Conservation (phyloP, 2,888 invertebrate genomes). For the Aphidoletes aphidimyza region DNA sequence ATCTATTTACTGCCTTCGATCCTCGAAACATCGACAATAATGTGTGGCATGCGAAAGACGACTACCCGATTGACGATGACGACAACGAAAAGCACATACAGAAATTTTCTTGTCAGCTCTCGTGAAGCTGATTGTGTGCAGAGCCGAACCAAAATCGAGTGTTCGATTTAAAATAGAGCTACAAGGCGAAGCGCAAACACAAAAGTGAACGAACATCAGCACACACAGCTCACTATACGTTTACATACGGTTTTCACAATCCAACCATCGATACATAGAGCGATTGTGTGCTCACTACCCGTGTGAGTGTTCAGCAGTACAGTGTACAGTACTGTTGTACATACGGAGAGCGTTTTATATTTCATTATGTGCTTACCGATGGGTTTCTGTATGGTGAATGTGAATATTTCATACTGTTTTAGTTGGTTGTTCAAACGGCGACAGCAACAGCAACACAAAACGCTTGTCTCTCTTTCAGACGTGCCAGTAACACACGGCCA, state of each 20-base stretch:
- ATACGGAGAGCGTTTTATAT: slow-evolving; percentile 22
- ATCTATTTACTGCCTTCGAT: slow-evolving; percentile 23
- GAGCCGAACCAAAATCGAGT: too few relatives aligned
- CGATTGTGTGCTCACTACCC: not conserved
- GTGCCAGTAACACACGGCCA: not conserved
- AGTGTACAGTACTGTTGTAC: too few relatives aligned
- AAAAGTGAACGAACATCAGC: slow-evolving; percentile 13
- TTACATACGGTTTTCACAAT: slow-evolving; percentile 14
- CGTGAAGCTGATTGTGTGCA: not conserved
- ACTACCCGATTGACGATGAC: not conserved
- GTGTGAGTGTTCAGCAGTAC: not conserved
- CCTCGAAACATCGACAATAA: too few relatives aligned
- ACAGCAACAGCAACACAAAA: slow-evolving; percentile 23
- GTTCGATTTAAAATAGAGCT: slow-evolving; percentile 12
- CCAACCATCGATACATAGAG: slow-evolving; percentile 5
- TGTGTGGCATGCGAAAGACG: not conserved
- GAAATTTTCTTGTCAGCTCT: not conserved
- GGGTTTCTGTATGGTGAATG: slow-evolving; percentile 25
- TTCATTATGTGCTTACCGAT: slow-evolving; percentile 48
- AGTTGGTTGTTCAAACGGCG: slow-evolving; percentile 41
- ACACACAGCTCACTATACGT: not conserved
- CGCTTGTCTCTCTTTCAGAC: slow-evolving; percentile 43
- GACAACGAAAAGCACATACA: not conserved
- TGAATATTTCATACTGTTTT: slow-evolving; percentile 51
- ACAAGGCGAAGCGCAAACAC: slow-evolving; percentile 49